These are phyloP conservation scores for Physocephala rufipes DNA, from an alignment of 2,888 invertebrate species.

Conservation along the genomic window DNA sequence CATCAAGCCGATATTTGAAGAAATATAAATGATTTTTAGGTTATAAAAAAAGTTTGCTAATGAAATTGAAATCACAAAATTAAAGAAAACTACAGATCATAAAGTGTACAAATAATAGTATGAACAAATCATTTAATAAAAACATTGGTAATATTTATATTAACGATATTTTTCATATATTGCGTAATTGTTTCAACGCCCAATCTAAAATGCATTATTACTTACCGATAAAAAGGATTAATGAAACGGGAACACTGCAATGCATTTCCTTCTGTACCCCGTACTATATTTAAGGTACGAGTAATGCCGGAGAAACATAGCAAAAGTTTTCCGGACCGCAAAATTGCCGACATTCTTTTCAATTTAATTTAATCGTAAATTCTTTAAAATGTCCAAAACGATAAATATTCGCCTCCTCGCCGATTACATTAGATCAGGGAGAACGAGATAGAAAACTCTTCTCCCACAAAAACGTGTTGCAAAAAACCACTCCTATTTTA, in stretches of 20 bases:
- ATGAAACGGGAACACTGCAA: slow-evolving; percentile 67
- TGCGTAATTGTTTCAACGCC: slow-evolving; percentile 47
- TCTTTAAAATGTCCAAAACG: too few relatives aligned
- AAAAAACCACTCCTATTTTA: too few relatives aligned
- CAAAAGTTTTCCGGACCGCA: slow-evolving; percentile 78
- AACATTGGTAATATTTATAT: neutral
- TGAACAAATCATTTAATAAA: neutral
- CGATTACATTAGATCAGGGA: neutral
- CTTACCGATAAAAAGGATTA: slow-evolving; percentile 57
- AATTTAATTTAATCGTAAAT: neutral
- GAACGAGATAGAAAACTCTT: neutral
- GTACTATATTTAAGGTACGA: slow-evolving; percentile 73
- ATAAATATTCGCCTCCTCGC: too few relatives aligned
- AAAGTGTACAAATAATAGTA: neutral
- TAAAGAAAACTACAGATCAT: neutral
- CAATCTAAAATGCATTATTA: neutral
- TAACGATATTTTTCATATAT: slow-evolving; percentile 37
- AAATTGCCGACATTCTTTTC: slow-evolving; percentile 62
- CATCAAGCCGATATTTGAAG: slow-evolving; percentile 60
- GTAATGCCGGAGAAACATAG: slow-evolving; percentile 79
- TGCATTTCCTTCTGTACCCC: slow-evolving; percentile 72
- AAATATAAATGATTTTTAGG: slow-evolving; percentile 41
- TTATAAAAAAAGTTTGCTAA: slow-evolving; percentile 38
- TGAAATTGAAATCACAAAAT: neutral
- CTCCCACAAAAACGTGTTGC: neutral